Evolutionary conservation across 2,888 invertebrate genomes (phyloP).

Genomic region (Theretra japonica): DNA sequence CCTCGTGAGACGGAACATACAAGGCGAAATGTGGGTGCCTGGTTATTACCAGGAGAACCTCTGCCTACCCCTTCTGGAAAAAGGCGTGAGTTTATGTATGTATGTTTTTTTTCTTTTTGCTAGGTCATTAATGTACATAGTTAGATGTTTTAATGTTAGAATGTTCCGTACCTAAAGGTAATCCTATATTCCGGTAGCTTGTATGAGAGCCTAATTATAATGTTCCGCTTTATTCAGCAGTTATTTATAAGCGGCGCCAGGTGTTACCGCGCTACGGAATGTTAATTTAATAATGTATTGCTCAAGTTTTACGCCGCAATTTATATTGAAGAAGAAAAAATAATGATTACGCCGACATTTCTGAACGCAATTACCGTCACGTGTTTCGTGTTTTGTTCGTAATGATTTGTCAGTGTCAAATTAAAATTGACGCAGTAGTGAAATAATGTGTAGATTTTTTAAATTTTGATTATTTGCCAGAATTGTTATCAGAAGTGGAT

Average conservation of each 20-base stretch:
- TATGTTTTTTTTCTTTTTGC: too few species aligned
- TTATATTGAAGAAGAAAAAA: constrained; percentile 11
- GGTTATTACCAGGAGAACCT: too few species aligned
- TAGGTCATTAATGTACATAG: too few species aligned
- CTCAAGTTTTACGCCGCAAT: constrained; percentile 17
- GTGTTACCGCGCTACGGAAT: constrained; percentile 17
- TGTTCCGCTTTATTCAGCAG: constrained; percentile 24
- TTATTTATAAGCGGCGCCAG: constrained; percentile 31
- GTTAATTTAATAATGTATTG: constrained; percentile 22
- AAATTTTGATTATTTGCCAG: too few species aligned
- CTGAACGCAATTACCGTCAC: neutral
- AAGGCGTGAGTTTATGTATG: too few species aligned
- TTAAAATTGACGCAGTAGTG: neutral
- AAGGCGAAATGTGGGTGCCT: too few species aligned
- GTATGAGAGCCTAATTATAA: constrained; percentile 14
- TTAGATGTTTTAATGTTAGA: too few species aligned
- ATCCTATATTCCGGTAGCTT: neutral
- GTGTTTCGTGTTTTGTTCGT: neutral
- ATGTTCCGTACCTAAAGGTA: neutral
- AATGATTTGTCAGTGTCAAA: neutral
- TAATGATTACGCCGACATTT: neutral
- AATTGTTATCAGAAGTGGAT: too few species aligned
- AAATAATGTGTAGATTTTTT: neutral
- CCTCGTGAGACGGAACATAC: too few species aligned
- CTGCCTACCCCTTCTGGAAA: too few species aligned